These are phyloP conservation scores for Catostylus mosaicus DNA, from an alignment of 30 jellyfish, hydroid and myxozoan species.

Conservation along the genomic window DNA sequence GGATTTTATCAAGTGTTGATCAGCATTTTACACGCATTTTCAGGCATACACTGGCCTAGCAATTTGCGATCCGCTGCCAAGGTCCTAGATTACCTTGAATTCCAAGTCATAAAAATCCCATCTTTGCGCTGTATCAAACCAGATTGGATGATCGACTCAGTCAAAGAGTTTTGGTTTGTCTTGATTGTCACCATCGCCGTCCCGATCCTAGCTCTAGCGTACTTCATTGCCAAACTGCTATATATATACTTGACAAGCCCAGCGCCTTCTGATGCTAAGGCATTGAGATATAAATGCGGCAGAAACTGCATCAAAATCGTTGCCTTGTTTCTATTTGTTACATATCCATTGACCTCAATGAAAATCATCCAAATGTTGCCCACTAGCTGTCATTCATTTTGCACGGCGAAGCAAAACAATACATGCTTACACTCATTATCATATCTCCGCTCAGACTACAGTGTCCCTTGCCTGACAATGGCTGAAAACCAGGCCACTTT, in stretches of 20 bases:
- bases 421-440: conserved; percentile 24
- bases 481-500: not conserved
- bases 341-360: conserved; percentile 39
- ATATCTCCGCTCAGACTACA: conserved; percentile 42
- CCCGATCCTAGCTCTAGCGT: not conserved
- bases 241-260: not conserved
- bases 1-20: conserved; percentile 53
- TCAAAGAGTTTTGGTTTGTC: conserved; percentile 22
- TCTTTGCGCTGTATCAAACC: conserved; percentile 36
- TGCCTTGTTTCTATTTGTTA: conserved; percentile 34
- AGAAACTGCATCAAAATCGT: conserved; percentile 12
- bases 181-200: conserved; percentile 1
- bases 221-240: not conserved
- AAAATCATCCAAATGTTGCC: conserved; percentile 47
- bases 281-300: not conserved
- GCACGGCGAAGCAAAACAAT: conserved; percentile 14
- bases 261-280: not conserved
- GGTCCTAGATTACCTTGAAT: conserved; percentile 6
- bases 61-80: not conserved
- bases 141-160: conserved; percentile 3
- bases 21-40: conserved; percentile 10
- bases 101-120: conserved; percentile 24
- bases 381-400: conserved; percentile 21
- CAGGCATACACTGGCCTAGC: conserved; percentile 45
- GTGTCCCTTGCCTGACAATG: conserved; percentile 28